Base-by-base conservation (phyloP, 2,888 invertebrate genomes). In the Lepidonotus clava region DNA sequence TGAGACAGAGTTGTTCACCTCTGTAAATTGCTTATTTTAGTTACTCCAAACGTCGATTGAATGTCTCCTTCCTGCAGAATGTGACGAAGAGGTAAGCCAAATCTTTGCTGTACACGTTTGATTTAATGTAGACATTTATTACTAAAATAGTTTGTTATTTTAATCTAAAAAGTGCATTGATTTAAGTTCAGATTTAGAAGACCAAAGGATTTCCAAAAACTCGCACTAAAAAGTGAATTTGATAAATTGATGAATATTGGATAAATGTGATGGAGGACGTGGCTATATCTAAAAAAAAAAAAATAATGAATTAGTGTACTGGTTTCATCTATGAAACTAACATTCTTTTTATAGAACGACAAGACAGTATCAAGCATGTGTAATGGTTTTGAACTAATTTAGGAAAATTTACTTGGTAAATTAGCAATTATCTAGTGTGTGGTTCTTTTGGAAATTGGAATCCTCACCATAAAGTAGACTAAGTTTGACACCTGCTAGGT, bases 11-110 rank as follows among this genome's bases (percentile, higher is more conserved):
- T 8, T 46, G 46, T 8, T 11, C 8, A 46, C 18, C 8, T 8
- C 46, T 18, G 46, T 8, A 11, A 46, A 18, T 46, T 14, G 41
- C n/a, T 80, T 11, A 8, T 46, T 80, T 46, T 32, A 80, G 80
- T 28, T 80, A 24, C 46, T 46, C 14, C 80, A 80, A 32, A 0
- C 24, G 28, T 46, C 80, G 18, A 80, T 80, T 32, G 46, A 80
- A 5, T 0, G 32, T 8, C 34, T 80, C 1, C 80, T 80, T 11
- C 80, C 80, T 11, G 51, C 41, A n/a, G 80, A 80, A 32, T 28
- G 2, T 11, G 46, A 24, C 6, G 80, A 80, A n/a, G 51, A 80
- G 28, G 80, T 80, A 80, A n/a, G 41, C 46, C 46, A 46, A 46
- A 46, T 11, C 46, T 8, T 46, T 46, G 18, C 46, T 46, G 46